Base-by-base conservation (phyloP, 2,113 vertebrate species). In the Bufo gargarizans region DNA sequence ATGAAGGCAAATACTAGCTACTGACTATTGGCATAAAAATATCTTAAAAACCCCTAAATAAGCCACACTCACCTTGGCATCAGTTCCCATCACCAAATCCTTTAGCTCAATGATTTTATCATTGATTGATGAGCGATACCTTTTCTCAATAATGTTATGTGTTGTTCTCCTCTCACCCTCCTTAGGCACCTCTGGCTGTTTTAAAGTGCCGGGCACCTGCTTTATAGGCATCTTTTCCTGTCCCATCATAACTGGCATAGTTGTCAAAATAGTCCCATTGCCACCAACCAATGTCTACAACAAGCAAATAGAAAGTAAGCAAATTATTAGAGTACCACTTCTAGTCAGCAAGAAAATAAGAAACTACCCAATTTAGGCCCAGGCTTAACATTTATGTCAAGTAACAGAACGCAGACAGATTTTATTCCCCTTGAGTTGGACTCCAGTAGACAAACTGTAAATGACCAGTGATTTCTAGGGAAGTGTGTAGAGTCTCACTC, bases 61-160 rank as follows among this genome's bases (percentile, higher is more conserved):
- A 43, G 56, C 4, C 20, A 45, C 65, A 33, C 91, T 86, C 86
- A 99, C 98, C 97, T 99, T 99, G 22, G 97, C 96, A 56, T 99
- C 98, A 2, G 94, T 98, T 53, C 98, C 98, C 97, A 99, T 98
- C 88, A 99, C 97, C 45, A 99, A 93, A 91, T 99, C 97, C 88
- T 99, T 97, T 85, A 99, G 94, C 92, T 99, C 98, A 19, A 99
- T 93, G 86, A 99, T 99, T 92, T 99, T 99, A 92, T 99, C 98
- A 7, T 99, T 99, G 91, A 99, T 99, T 85, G 98, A 99, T 0
- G 98, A 99, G 0, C 98, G 94, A 85, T 99, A 99, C 1, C 98
- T 93, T 92, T 99, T 99, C 94, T 99, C 98, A n/a, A 99, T 99
- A 91, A 99, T 98, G 92, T 99, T 99, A 93, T 99, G 98, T 16